Evolutionary conservation across 2,797 vertebrate species (phyloP).

Genomic region (Prunella strophiata): DNA sequence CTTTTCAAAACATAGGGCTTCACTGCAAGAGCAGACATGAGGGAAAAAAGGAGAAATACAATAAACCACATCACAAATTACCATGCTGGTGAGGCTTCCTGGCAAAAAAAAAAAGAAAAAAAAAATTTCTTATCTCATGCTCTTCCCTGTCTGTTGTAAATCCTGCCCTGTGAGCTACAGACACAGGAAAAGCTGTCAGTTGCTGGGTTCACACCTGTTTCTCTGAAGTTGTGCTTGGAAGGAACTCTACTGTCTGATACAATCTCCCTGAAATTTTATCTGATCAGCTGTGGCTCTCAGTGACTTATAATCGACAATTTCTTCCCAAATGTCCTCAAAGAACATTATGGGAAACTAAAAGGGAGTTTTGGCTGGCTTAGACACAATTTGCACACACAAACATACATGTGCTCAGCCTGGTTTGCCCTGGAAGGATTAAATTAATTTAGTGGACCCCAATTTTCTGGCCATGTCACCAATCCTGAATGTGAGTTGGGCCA

Average conservation of each 20-base stretch:
- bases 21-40: not conserved
- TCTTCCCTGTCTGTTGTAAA: not conserved
- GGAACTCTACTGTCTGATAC: not conserved
- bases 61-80: constrained; percentile 19
- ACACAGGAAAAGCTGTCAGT: not conserved
- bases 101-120: not conserved
- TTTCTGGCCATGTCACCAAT: not conserved
- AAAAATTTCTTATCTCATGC: not conserved
- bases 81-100: not conserved
- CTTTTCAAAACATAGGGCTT: not conserved
- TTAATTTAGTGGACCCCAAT: not conserved
- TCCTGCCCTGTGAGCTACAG: not conserved
- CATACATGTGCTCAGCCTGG: not conserved
- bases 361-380: not conserved
- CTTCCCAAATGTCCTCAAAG: not conserved
- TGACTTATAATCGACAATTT: not conserved
- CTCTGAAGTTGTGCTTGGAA: not conserved
- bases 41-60: not conserved
- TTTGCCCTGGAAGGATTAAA: not conserved
- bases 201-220: not conserved
- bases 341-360: not conserved
- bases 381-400: not conserved
- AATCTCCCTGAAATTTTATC: not conserved
- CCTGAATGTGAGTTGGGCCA: not conserved
- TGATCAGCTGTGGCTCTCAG: not conserved